Evolutionary conservation across 2,888 invertebrate species (phyloP).

Genomic region (Ischnura elegans): DNA sequence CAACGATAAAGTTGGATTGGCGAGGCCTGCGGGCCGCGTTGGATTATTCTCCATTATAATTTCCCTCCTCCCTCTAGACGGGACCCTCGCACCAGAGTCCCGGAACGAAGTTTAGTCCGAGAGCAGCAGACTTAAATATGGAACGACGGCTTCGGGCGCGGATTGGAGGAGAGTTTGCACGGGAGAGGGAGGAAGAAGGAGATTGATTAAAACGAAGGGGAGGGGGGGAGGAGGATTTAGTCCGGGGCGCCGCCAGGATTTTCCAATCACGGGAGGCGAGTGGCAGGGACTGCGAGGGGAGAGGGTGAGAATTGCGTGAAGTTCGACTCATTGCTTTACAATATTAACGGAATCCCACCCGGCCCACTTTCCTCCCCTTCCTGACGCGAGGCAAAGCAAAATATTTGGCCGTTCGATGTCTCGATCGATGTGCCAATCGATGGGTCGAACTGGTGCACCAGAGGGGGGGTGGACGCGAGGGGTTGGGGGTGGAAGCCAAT

Average conservation of each 20-base stretch:
- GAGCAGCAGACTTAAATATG: neutral
- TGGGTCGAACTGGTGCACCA: conserved; percentile 5
- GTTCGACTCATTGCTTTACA: conserved; percentile 17
- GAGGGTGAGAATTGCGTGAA: neutral
- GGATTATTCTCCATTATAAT: neutral
- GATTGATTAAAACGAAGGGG: neutral
- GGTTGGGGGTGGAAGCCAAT: neutral
- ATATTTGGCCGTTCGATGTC: conserved; percentile 25
- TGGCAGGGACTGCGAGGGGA: neutral
- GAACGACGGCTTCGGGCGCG: neutral
- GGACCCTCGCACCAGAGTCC: neutral
- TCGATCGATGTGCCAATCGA: neutral
- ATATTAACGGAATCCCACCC: neutral
- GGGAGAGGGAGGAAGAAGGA: neutral
- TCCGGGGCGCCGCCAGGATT: neutral
- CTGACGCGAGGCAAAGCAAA: neutral
- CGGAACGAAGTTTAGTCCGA: neutral
- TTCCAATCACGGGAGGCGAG: neutral
- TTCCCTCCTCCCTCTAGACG: neutral
- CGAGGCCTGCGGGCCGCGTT: neutral
- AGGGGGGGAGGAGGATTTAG: neutral
- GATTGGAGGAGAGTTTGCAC: neutral
- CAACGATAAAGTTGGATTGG: too few relatives aligned
- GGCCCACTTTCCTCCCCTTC: too few relatives aligned
- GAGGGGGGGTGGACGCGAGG: neutral